Evolutionary conservation across 2,113 vertebrate species (phyloP).

Genomic region (Vanacampus margaritifer): DNA sequence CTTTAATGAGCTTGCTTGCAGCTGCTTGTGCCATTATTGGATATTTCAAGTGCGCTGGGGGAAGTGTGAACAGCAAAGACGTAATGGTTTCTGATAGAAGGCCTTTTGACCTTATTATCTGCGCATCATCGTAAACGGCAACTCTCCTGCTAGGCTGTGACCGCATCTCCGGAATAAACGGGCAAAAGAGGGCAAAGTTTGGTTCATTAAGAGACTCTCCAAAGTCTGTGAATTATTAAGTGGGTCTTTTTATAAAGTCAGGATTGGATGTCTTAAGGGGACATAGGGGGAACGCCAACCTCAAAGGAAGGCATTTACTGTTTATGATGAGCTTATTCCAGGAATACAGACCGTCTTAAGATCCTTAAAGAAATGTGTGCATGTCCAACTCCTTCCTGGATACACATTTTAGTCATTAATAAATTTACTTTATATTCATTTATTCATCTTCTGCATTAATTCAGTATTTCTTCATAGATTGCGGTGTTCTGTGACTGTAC

Average conservation of each 20-base stretch:
- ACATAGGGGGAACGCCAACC: slow-evolving; percentile 19
- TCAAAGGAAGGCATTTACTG: slow-evolving; percentile 41
- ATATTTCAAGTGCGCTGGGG: slow-evolving; percentile 8
- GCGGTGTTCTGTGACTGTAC: too few species aligned
- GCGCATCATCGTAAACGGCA: slow-evolving; percentile 13
- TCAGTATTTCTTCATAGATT: too few species aligned
- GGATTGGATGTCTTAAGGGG: slow-evolving; percentile 32
- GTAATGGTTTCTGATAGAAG: slow-evolving; percentile 39
- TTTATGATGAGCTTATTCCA: slow-evolving; percentile 57
- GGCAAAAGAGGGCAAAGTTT: slow-evolving; percentile 41
- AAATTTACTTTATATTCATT: slow-evolving; percentile 3
- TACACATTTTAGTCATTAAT: slow-evolving; percentile 2
- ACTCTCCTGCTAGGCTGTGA: slow-evolving; percentile 6
- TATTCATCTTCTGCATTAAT: background rate
- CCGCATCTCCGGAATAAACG: slow-evolving; percentile 24
- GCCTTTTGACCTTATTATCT: slow-evolving; percentile 46
- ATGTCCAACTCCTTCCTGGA: background rate
- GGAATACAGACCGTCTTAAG: slow-evolving; percentile 29
- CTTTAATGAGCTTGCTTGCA: slow-evolving; percentile 7
- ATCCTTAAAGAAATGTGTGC: slow-evolving; percentile 21
- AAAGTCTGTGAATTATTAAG: slow-evolving; percentile 52
- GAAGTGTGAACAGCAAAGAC: slow-evolving; percentile 9
- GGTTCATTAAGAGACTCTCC: slow-evolving; percentile 13
- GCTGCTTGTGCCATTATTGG: slow-evolving; percentile 9
- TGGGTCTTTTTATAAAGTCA: slow-evolving; percentile 49